Conservation (phyloP, 2,888 invertebrate species). For the Elmis aenea region DNA sequence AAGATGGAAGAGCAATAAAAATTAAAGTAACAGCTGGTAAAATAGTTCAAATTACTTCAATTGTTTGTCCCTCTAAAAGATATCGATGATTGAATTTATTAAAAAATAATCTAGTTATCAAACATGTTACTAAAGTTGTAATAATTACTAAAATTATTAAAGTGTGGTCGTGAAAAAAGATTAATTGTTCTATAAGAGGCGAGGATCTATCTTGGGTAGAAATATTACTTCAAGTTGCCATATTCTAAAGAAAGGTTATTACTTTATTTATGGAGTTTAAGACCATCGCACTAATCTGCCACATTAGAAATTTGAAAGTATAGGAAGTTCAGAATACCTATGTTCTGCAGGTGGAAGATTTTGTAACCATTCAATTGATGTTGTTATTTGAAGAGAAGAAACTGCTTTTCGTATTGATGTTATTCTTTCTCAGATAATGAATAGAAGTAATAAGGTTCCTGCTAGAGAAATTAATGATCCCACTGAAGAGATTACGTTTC, state of each 20-base stretch:
- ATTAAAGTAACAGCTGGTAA: conserved; percentile 57
- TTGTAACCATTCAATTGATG: conserved; percentile 61
- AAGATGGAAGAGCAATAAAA: conserved; percentile 59
- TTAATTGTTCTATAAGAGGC: conserved; percentile 62
- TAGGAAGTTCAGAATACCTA: conserved; percentile 55
- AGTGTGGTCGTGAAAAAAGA: conserved; percentile 59
- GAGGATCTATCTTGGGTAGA: conserved; percentile 58
- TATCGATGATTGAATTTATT: conserved; percentile 56
- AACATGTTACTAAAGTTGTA: conserved; percentile 54
- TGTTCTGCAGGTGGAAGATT: conserved; percentile 55
- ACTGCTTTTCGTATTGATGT: conserved; percentile 50
- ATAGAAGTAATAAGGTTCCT: conserved; percentile 55
- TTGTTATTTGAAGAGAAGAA: conserved; percentile 49
- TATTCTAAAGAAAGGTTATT: conserved; percentile 60
- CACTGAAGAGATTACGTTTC: conserved; percentile 65
- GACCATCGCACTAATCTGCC: conserved; percentile 59
- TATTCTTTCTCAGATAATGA: conserved; percentile 60
- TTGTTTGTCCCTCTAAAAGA: conserved; percentile 55
- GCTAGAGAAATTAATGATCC: conserved; percentile 61
- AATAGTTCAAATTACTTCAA: conserved; percentile 63
- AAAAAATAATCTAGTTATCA: conserved; percentile 53
- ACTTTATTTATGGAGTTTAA: conserved; percentile 65
- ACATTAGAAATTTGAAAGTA: conserved; percentile 59
- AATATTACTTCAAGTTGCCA: conserved; percentile 56
- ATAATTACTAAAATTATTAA: conserved; percentile 59